Base-by-base conservation (phyloP, 2,888 invertebrate genomes). In the Cheilosia pagana region DNA sequence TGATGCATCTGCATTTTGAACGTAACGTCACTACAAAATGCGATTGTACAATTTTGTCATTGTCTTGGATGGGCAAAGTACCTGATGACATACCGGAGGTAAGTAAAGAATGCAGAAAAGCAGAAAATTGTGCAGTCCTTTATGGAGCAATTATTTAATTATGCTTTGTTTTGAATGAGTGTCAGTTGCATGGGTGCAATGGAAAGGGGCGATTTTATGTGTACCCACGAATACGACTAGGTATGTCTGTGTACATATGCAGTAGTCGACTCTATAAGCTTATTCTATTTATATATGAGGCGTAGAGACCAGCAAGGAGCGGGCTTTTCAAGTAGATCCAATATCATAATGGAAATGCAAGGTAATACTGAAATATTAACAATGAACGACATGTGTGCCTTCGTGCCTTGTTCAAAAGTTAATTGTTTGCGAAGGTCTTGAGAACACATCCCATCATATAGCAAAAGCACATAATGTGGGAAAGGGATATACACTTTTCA, bases 41-140 rank as follows among this genome's bases (percentile, higher is more conserved):
- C 93, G 98, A 98, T 93, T 98, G 98, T 93, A 96, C 97, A 89
- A 96, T 99, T 91, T 93, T 98, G 89, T 97, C 98, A 89, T 94
- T 98, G 91, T 98, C 98, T 89, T 99, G 98, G 98, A 99, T 98
- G 98, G 98, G 98, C 87, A 98, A 98, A 93, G 98, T 98, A 89
- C 98, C 98, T 87, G 98, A 98, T 91, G 97, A 98, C 91, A 94
- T 98, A 89, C 98, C 98, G 48, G 98, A 98, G 95, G 98, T 97
- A 88, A 91, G 92, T 90, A 43, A 60, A n/a, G 39, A 31, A 10
- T 39, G 16, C 16, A 3, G 10, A 25, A 59, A n/a, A n/a, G n/a
- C 8, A 25, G 25, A 35, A 35, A 35, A 35, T 35, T 12, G 12
- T 35, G 1, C 12, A 12, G 35, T 12, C 12, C 35, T 35, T 35